These are phyloP conservation scores for Otus scops DNA, from an alignment of 2,797 vertebrate species.

Conservation along the genomic window DNA sequence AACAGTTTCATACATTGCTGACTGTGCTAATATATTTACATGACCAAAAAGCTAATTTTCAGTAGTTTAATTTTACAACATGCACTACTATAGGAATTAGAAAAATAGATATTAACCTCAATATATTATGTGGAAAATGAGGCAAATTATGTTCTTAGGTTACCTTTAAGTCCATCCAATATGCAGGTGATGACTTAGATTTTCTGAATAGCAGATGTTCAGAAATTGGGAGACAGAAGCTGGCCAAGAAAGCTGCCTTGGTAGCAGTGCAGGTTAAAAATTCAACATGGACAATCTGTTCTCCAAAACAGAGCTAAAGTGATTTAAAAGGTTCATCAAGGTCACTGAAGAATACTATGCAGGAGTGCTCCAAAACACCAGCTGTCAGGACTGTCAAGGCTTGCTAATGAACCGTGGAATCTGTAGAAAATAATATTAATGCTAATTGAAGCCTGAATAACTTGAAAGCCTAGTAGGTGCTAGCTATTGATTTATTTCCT, in stretches of 20 bases:
- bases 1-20: not conserved
- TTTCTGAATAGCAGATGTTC: constrained; percentile 44
- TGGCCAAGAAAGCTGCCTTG: constrained; percentile 25
- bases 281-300: constrained; percentile 49
- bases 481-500: not conserved
- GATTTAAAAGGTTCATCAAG: constrained; percentile 56
- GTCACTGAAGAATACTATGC: constrained; percentile 18
- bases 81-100: not conserved
- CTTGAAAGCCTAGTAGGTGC: not conserved
- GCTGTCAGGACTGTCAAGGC: constrained; percentile 32
- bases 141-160: not conserved
- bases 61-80: not conserved
- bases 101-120: not conserved
- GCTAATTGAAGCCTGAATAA: constrained; percentile 19
- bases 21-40: not conserved
- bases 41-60: not conserved
- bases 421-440: constrained; percentile 22
- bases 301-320: constrained; percentile 51
- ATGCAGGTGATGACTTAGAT: constrained; percentile 9
- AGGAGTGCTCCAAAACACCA: constrained; percentile 35
- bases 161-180: not conserved
- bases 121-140: not conserved
- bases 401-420: constrained; percentile 38
- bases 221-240: constrained; percentile 1
- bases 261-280: constrained; percentile 46